Evolutionary conservation across 2,888 invertebrate species (phyloP), one percentile per base, ranked within the genome.

Genomic region (Baccha elongata): DNA sequence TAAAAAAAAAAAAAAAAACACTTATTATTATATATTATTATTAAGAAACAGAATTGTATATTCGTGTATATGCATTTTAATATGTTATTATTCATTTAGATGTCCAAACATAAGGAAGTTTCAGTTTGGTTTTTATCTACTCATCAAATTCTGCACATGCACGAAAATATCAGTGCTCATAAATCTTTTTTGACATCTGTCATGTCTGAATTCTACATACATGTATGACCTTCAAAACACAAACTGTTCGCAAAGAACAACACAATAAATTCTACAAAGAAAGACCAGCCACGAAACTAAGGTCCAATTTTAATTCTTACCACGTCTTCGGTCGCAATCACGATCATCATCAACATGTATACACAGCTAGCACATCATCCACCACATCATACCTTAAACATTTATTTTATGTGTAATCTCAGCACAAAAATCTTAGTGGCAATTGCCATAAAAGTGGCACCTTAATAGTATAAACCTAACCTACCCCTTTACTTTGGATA

Each of bases 381-480:
- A 26, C 35, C 32, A 13, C 55, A 62, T 29, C 72, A 64, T 37
- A 55, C 58, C 26, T 3, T 29, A 4, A 15, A 26, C 46, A 40
- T 40, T 60, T 52, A 29, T 37, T 52, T 26, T 53, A 37, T 67
- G 37, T 71, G 10, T 40, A 55, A 74, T 67, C 62, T 60, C 8
- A 62, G 48, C 13, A 48, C 8, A 21, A 32, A 40, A 64, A 75
- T 74, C 80, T 80, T 48, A 26, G 48, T 58, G 48, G 62, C 50
- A 74, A 69, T 62, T 79, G 79, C 74, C 62, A 55, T 62, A 68
- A 74, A 74, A 74, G 74, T 75, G 74, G 74, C 80, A 74, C 80
- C 74, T 74, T 50, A 48, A 68, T 64, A 73, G 44, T 37, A 67
- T 55, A n/a, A n/a, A n/a, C n/a, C n/a, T n/a, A 23, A 40, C 72